Conservation (phyloP, 1,140 invertebrate genomes). For the Globodera rostochiensis region DNA sequence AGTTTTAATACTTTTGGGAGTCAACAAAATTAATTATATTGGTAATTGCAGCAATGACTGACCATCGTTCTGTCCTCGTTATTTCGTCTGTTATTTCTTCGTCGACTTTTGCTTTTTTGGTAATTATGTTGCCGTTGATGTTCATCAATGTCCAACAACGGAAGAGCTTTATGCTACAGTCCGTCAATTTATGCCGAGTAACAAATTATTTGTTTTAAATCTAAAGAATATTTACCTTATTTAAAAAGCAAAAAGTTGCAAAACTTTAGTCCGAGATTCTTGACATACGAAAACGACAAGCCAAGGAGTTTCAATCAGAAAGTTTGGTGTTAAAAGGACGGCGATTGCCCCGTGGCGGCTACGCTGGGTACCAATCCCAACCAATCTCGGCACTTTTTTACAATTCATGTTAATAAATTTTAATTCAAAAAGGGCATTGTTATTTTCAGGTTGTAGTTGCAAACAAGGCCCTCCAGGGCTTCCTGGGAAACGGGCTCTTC, state of each 20-base stretch:
- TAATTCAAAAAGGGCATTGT: slow-evolving; percentile 9
- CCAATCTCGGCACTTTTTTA: not conserved
- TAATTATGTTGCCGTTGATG: slow-evolving; percentile 26
- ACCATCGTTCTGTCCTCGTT: slow-evolving; percentile 8
- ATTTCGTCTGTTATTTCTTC: slow-evolving; percentile 25
- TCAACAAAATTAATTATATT: not conserved
- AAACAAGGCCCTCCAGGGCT: slow-evolving; percentile 1
- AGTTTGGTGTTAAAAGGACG: slow-evolving; percentile 16
- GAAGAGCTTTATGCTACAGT: slow-evolving; percentile 25
- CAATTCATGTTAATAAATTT: slow-evolving; percentile 3
- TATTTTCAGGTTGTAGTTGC: slow-evolving; percentile 6
- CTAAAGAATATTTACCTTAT: slow-evolving; percentile 3
- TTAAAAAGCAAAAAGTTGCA: not conserved
- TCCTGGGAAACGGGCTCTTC: not conserved
- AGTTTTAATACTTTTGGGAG: too few relatives aligned
- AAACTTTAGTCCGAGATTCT: not conserved
- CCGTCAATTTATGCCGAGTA: slow-evolving; percentile 16
- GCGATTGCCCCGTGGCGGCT: not conserved
- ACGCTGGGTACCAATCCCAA: not conserved
- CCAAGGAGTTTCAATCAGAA: not conserved
- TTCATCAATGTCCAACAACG: slow-evolving; percentile 27
- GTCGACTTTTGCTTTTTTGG: slow-evolving; percentile 24
- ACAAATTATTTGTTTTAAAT: not conserved
- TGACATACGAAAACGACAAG: slow-evolving; percentile 1
- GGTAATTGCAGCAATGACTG: not conserved